Evolutionary conservation across 2,888 invertebrate species (phyloP).

Genomic region (Amphipoea lucens): DNA sequence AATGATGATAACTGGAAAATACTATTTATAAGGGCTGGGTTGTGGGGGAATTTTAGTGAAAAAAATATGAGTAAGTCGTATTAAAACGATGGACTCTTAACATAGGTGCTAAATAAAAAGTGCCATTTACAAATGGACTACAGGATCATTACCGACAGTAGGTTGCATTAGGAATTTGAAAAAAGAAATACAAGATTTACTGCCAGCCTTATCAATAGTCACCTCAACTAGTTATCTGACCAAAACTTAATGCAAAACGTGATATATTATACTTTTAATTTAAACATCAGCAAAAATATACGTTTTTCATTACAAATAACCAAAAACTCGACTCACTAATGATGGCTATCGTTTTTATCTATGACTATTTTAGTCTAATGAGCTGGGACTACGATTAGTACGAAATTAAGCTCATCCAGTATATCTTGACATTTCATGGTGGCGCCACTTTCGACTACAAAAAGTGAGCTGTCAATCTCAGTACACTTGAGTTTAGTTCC

Average conservation of each 20-base stretch:
- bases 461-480: background rate
- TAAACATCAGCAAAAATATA: constrained; percentile 29
- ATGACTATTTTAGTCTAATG: constrained; percentile 40
- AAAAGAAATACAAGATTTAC: constrained; percentile 33
- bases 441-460: background rate
- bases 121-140: constrained; percentile 2
- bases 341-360: constrained; percentile 41
- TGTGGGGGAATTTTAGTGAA: background rate
- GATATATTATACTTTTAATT: constrained; percentile 2
- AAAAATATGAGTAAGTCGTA: background rate
- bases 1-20: background rate
- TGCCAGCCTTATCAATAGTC: constrained; percentile 4
- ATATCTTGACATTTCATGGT: constrained; percentile 1
- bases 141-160: constrained; percentile 17
- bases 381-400: constrained; percentile 23
- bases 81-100: background rate
- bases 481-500: constrained; percentile 3
- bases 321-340: constrained; percentile 34
- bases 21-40: too few species aligned
- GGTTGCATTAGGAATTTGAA: background rate
- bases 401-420: constrained; percentile 14
- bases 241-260: constrained; percentile 21
- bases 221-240: background rate
- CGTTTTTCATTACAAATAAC: constrained; percentile 9
- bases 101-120: background rate